Evolutionary conservation across 2,113 vertebrate genomes (phyloP), one percentile per base, ranked within the genome.

Genomic region (Serranochromis macrocephalus): DNA sequence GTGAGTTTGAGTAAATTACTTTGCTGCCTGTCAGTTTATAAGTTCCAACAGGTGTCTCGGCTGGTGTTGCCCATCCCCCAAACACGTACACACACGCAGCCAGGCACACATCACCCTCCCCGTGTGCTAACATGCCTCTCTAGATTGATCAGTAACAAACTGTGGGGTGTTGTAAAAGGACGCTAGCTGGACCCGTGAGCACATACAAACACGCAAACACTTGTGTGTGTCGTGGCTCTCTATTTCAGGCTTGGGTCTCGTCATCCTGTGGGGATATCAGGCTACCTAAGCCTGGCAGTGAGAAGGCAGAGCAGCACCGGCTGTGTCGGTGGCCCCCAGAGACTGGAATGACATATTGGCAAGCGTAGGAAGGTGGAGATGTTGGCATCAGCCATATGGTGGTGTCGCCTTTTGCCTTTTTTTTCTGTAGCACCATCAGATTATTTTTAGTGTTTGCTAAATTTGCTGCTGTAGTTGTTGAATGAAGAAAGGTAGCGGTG

Each of bases 11-110:
- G 26, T 12, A 49, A 49, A 45, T 86, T 88, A 81, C 57, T 88
- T 45, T 55, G 40, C 81, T 57, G 80, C 29, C 84, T 86, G 89
- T 91, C 89, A 93, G 85, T 84, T 86, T 83, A 94, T 79, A 86
- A 71, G 88, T 86, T 91, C 95, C 95, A 96, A 96, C 96, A 96
- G 95, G 96, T 96, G 96, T 95, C 53, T 80, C 13, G 63, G 83
- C 81, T 87, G 66, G 68, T 82, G 78, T 68, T 86, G 49, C 92
- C 93, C 93, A 87, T 91, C 94, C 92, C 91, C 93, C 88, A 81
- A 36, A 82, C 80, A 58, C 21, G 49, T 75, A 66, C 82, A 86
- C 78, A 3, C 80, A 29, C 75, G 61, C 63, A 84, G 36, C 40
- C 79, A 85, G 51, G 49, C 80, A 85, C 83, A 42, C 79, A 75